A percentile compares a stretch with the other conserved stretches of the same genome.
Conservation (phyloP, 2,113 vertebrate genomes). For the Lepidothrix coronata region DNA sequence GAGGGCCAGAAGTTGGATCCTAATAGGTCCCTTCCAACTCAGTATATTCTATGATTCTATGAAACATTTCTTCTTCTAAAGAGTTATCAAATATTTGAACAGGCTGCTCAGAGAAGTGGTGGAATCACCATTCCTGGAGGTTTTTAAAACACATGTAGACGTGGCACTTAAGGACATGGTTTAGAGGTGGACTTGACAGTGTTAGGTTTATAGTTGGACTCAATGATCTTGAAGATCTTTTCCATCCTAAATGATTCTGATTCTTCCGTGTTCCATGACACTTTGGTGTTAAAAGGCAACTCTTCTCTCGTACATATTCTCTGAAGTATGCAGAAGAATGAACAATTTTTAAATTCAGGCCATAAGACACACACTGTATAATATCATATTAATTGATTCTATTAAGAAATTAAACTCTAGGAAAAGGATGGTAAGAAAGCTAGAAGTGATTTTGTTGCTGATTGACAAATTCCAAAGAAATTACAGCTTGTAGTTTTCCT, state of each 20-base stretch:
- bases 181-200: neutral
- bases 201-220: rapidly evolving
- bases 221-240: neutral
- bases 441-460: neutral
- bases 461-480: neutral
- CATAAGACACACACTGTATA: neutral
- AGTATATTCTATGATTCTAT: neutral
- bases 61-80: neutral
- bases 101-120: neutral
- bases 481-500: neutral
- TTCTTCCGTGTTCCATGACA: neutral
- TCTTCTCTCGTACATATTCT: neutral
- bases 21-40: neutral
- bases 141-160: neutral
- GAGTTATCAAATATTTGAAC: neutral
- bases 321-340: neutral
- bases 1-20: neutral
- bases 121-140: neutral
- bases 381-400: neutral
- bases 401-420: neutral
- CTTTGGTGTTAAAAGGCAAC: neutral
- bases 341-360: neutral
- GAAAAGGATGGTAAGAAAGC: neutral
- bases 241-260: neutral
- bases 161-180: neutral